Percentiles rank a stretch among this genome's conserved stretches.
Conservation (phyloP, 2,888 invertebrate genomes). For the Amiota communis region DNA sequence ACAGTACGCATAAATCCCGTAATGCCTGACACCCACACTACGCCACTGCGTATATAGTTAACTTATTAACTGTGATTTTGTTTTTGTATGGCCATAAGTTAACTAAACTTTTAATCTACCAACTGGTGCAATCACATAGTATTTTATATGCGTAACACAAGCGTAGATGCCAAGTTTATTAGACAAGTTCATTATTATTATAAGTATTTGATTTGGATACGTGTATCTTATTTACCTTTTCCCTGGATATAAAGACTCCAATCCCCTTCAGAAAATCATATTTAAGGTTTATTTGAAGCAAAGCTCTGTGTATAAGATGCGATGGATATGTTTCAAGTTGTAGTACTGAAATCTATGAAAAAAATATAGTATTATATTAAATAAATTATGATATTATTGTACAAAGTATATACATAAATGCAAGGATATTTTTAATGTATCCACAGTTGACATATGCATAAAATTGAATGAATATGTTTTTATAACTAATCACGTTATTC, state of each 20-base stretch:
- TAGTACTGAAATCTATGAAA: constrained; percentile 64
- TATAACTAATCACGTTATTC: constrained; percentile 66
- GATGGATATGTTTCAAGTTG: constrained; percentile 71
- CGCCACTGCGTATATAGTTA: too few relatives aligned
- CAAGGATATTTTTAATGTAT: not conserved
- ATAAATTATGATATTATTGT: not conserved
- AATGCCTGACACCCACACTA: too few relatives aligned
- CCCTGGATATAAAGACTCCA: constrained; percentile 67
- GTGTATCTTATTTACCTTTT: constrained; percentile 67
- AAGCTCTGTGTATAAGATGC: constrained; percentile 67
- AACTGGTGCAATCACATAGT: constrained; percentile 32
- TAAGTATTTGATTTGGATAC: constrained; percentile 13
- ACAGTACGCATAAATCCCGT: too few relatives aligned
- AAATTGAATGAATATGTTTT: constrained; percentile 46
- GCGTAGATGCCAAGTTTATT: constrained; percentile 27
- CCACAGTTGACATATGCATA: not conserved
- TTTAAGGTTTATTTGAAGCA: constrained; percentile 64
- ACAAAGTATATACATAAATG: not conserved
- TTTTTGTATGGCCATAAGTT: too few relatives aligned
- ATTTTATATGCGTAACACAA: constrained; percentile 60
- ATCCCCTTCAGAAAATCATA: constrained; percentile 62
- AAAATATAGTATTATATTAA: too few relatives aligned
- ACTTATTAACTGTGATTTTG: too few relatives aligned
- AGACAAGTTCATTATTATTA: constrained; percentile 28
- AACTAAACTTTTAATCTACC: too few relatives aligned